Percentiles rank a stretch among this genome's conserved stretches.
These are phyloP conservation scores for Tiphia femorata DNA, from an alignment of 2,888 invertebrate species.

Conservation along the genomic window DNA sequence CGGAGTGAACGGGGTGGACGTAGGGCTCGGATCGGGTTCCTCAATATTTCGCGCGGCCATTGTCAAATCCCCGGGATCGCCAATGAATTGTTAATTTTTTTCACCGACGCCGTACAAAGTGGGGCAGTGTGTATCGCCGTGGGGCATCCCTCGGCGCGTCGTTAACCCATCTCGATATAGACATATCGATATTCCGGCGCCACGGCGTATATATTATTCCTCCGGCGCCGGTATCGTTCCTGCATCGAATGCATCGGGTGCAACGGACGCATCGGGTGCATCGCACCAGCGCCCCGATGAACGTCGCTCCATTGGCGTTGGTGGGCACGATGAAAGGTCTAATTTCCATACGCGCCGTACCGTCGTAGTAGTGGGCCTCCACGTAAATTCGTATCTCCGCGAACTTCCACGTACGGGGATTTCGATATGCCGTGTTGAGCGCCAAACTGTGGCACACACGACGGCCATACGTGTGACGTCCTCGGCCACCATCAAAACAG, in stretches of 20 bases:
- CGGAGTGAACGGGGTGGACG: too few relatives aligned
- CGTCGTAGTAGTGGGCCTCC: constrained; percentile 1
- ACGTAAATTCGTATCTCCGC: constrained; percentile 35
- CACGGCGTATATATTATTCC: constrained; percentile 29
- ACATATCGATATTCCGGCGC: constrained; percentile 31
- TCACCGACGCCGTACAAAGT: constrained; percentile 35
- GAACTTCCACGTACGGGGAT: background rate
- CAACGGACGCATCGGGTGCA: constrained; percentile 7
- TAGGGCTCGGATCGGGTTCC: constrained; percentile 13
- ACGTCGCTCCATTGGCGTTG: constrained; percentile 24
- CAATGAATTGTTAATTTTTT: constrained; percentile 43
- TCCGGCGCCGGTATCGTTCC: too few relatives aligned
- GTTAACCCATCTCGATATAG: background rate
- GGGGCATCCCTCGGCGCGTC: constrained; percentile 4
- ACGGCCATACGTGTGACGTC: too few relatives aligned
- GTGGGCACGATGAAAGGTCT: constrained; percentile 44
- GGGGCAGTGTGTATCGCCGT: constrained; percentile 50
- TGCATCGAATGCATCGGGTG: constrained; percentile 15
- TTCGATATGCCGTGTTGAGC: background rate
- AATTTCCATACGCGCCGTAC: constrained; percentile 41
- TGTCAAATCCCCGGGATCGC: constrained; percentile 9
- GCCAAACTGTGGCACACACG: too few relatives aligned
- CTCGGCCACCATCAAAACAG: too few relatives aligned
- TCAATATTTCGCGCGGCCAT: constrained; percentile 32
- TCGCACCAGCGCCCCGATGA: constrained; percentile 6